phyloP scores from a whole-genome alignment of 2,888 invertebrate species.

The Synanthedon andrenaeformis region DNA sequence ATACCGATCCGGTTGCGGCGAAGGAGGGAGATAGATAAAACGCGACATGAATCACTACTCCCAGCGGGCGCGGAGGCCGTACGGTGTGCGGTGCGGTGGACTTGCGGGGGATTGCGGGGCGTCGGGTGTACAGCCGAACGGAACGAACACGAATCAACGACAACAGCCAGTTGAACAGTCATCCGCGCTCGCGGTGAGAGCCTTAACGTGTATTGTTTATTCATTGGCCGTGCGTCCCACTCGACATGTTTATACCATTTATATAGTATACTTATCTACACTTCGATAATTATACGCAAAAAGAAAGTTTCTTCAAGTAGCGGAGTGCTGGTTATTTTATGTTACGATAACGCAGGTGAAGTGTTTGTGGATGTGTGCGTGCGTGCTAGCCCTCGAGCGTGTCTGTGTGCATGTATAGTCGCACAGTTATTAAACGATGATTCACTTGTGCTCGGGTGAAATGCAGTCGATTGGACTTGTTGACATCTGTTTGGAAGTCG shows the following conservation, averaged over 20 bases:
- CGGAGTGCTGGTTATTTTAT: conserved; percentile 34
- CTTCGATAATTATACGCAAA: conserved; percentile 21
- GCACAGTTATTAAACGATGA: conserved; percentile 69
- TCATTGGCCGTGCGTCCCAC: conserved; percentile 22
- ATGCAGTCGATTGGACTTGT: conserved; percentile 68
- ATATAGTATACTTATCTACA: conserved; percentile 28
- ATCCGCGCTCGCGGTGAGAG: conserved; percentile 45
- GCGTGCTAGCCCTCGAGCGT: conserved; percentile 19
- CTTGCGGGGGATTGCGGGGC: conserved; percentile 24
- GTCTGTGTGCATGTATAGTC: conserved; percentile 61
- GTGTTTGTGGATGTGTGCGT: conserved; percentile 12
- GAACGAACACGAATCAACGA: conserved; percentile 53
- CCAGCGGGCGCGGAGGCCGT: conserved; percentile 41
- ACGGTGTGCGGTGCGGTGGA: conserved; percentile 38
- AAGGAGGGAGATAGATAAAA: conserved; percentile 70
- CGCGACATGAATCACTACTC: conserved; percentile 69
- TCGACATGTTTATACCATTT: conserved; percentile 26
- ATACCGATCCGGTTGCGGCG: conserved; percentile 68
- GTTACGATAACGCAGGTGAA: conserved; percentile 54
- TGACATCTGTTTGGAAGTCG: conserved; percentile 61
- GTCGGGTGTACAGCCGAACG: conserved; percentile 27
- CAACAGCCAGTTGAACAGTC: conserved; percentile 46
- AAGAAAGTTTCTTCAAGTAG: conserved; percentile 27
- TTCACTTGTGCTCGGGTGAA: conserved; percentile 68
- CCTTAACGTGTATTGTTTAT: conserved; percentile 37